A percentile compares a stretch with the other conserved stretches of the same genome.
These are phyloP conservation scores for Serripes groenlandicus DNA, from an alignment of 2,888 invertebrate species.

Conservation along the genomic window DNA sequence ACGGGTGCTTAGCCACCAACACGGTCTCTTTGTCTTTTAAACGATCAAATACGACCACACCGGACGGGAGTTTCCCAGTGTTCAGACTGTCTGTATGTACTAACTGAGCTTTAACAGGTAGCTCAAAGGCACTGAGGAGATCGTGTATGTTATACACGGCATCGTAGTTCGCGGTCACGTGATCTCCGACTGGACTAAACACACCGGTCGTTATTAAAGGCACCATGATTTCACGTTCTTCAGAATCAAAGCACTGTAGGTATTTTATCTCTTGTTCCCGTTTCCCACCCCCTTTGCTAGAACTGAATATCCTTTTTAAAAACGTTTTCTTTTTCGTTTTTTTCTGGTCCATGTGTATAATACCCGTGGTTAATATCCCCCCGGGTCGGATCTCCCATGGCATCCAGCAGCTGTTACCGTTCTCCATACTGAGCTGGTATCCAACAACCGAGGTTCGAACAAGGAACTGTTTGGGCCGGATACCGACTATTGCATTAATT, in stretches of 20 bases:
- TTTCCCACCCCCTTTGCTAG: slow-evolving; percentile 67
- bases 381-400: slow-evolving; percentile 80
- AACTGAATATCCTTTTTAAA: slow-evolving; percentile 77
- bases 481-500: slow-evolving; percentile 78
- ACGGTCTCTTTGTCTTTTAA: slow-evolving; percentile 75
- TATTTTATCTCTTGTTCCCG: slow-evolving; percentile 82
- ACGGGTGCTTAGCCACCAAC: slow-evolving; percentile 66
- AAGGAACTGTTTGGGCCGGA: slow-evolving; percentile 79
- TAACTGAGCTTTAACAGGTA: slow-evolving; percentile 81
- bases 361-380: slow-evolving; percentile 78
- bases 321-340: slow-evolving; percentile 78
- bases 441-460: slow-evolving; percentile 81
- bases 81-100: slow-evolving; percentile 71
- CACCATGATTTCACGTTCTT: slow-evolving; percentile 80
- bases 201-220: slow-evolving; percentile 83
- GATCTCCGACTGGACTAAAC: slow-evolving; percentile 82
- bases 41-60: slow-evolving; percentile 76
- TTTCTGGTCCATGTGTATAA: slow-evolving; percentile 82
- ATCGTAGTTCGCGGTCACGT: slow-evolving; percentile 76
- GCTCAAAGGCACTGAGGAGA: slow-evolving; percentile 78
- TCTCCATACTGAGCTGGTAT: slow-evolving; percentile 78
- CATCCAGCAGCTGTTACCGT: slow-evolving; percentile 77
- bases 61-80: slow-evolving; percentile 63
- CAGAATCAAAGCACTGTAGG: slow-evolving; percentile 80
- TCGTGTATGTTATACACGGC: slow-evolving; percentile 82